phyloP scores from a whole-genome alignment of 2,888 invertebrate species.

The Agrilus mali region DNA sequence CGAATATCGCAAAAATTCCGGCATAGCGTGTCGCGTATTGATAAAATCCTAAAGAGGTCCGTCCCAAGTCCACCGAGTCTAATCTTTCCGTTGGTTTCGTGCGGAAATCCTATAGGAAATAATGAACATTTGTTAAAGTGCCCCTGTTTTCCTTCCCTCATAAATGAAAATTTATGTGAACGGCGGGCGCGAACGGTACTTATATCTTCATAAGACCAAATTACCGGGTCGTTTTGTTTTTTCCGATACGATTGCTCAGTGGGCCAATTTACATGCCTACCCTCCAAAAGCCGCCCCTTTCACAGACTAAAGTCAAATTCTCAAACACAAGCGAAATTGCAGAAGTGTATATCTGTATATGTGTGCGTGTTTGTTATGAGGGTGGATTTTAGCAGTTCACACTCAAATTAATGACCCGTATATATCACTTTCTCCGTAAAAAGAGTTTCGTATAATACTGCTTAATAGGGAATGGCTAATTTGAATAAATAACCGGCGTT shows the following conservation, averaged over 20 bases:
- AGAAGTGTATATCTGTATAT: too few relatives aligned
- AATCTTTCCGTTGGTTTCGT: too few relatives aligned
- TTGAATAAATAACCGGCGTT: too few relatives aligned
- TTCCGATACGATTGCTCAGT: background rate
- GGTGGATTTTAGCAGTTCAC: too few relatives aligned
- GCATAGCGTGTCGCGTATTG: background rate
- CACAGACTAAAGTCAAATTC: background rate
- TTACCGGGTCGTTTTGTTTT: background rate
- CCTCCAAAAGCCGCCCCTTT: background rate
- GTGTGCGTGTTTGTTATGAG: too few relatives aligned
- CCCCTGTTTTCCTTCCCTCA: slow-evolving; percentile 12
- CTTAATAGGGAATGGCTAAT: too few relatives aligned
- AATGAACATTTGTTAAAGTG: slow-evolving; percentile 18
- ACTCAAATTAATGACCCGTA: too few relatives aligned
- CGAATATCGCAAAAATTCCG: too few relatives aligned
- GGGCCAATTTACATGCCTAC: slow-evolving; percentile 1
- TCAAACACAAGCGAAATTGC: background rate
- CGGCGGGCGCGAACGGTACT: slow-evolving; percentile 11
- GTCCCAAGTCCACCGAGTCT: too few relatives aligned
- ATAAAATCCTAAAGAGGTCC: background rate
- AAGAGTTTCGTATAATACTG: too few relatives aligned
- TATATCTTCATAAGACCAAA: slow-evolving; percentile 3
- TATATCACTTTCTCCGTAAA: too few relatives aligned
- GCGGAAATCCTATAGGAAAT: slow-evolving; percentile 11
- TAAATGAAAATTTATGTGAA: slow-evolving; percentile 17